Conservation (phyloP, 2,113 vertebrate species). For the Muscicapa adusta region DNA sequence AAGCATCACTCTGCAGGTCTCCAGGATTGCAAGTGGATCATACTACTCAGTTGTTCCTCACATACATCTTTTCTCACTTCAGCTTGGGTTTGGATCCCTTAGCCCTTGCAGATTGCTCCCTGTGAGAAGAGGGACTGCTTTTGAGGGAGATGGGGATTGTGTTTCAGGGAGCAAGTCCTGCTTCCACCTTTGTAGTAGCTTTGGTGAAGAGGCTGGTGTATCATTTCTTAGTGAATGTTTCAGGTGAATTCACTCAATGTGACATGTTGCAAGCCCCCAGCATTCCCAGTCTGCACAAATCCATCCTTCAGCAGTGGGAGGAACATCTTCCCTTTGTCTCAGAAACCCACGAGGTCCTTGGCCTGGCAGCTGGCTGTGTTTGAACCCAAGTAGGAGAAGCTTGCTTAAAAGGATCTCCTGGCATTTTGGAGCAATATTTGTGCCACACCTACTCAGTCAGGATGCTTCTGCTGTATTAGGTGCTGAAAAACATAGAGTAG, state of each 20-base stretch:
- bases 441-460: background rate
- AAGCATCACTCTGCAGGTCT: background rate
- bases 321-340: background rate
- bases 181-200: background rate
- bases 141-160: background rate
- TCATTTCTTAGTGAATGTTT: background rate
- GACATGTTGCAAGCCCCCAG: background rate
- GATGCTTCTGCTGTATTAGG: background rate
- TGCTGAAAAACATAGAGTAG: background rate
- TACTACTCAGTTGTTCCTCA: background rate
- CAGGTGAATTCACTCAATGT: background rate
- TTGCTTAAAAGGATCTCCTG: background rate
- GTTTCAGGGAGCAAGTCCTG: background rate
- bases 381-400: background rate
- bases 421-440: background rate
- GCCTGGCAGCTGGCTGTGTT: background rate
- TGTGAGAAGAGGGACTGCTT: background rate
- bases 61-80: background rate
- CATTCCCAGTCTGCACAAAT: background rate
- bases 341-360: background rate
- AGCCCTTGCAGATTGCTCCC: background rate
- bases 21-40: fast-evolving
- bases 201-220: background rate
- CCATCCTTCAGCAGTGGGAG: background rate
- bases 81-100: background rate